Percentiles rank a stretch among this genome's conserved stretches.
phyloP scores from a whole-genome alignment of 1,140 invertebrate genomes.

The Drosophila persimilis region DNA sequence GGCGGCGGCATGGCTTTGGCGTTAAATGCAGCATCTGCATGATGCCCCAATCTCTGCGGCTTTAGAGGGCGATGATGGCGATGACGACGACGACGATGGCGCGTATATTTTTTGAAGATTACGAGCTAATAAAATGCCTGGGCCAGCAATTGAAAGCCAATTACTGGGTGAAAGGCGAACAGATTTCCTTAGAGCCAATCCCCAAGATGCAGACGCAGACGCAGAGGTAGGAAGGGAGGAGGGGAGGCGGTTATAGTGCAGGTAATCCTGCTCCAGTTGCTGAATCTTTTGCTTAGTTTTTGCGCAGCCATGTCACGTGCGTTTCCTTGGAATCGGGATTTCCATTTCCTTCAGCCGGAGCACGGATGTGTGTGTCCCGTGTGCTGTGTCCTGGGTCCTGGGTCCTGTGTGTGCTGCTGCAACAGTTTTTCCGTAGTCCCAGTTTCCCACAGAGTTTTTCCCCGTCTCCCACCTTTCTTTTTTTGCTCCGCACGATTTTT shows the following conservation, averaged over 20 bases:
- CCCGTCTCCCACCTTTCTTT: neutral
- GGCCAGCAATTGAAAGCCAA: constrained; percentile 57
- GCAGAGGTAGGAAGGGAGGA: neutral
- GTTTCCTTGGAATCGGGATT: constrained; percentile 1
- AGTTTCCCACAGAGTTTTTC: neutral
- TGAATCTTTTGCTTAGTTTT: constrained; percentile 10
- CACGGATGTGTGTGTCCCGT: constrained; percentile 1
- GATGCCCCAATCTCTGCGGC: constrained; percentile 18
- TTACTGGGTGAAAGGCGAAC: constrained; percentile 40
- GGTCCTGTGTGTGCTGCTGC: constrained; percentile 1
- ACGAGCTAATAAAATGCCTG: constrained; percentile 56
- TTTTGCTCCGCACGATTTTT: constrained; percentile 17
- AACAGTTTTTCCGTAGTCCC: constrained; percentile 21
- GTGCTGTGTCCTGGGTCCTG: neutral
- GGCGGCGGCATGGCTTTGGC: neutral
- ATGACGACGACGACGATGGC: constrained; percentile 1
- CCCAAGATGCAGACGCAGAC: too few relatives aligned
- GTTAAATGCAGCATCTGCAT: neutral
- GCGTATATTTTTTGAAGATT: constrained; percentile 5
- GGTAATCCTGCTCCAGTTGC: constrained; percentile 21
- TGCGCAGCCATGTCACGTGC: constrained; percentile 61
- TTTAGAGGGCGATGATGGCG: constrained; percentile 15
- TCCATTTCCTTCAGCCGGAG: too few relatives aligned
- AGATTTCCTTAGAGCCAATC: neutral
- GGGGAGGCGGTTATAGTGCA: constrained; percentile 3